Evolutionary conservation across 1,140 invertebrate species (phyloP), one percentile per base, ranked within the genome.

Genomic region (Trichomalopsis sarcophagae): DNA sequence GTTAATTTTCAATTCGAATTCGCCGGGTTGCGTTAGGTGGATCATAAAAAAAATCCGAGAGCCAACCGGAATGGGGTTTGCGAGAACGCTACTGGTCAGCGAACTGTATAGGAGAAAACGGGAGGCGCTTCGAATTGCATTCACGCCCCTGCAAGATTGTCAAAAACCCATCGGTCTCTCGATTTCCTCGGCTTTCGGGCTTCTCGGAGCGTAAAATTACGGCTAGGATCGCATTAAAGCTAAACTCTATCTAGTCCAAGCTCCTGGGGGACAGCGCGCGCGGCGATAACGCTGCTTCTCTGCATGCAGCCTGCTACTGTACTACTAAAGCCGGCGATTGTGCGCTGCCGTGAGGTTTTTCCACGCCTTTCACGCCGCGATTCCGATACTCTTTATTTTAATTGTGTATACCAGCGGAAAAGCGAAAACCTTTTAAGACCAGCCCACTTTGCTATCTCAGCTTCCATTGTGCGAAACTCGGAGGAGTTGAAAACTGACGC

Each of bases 181-280:
- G 87, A 85, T 83, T 87, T 82, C 69, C 84, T 87, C 69, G 73
- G 80, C 84, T 90, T 91, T 88, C 73, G 81, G 86, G 86, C 87
- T 87, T 87, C 85, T 83, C 82, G 82, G 84, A 90, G 88, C 89
- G 89, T 90, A 90, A 91, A 91, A 91, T 91, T 91, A 88, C 88
- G 73, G 76, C 87, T 76, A 87, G 86, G 87, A 90, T 89, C 83
- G 86, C 76, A 88, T 91, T 91, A 90, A 87, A 88, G 84, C 75
- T 83, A 86, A 87, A 86, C 81, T 88, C 76, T 79, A 75, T 81
- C 40, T 44, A 44, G 78, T 71, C 66, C 86, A 0, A 3, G 3
- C 88, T 88, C 86, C 79, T 87, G 89, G 79, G 87, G 82, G 76
- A 30, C 62, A 76, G 74, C 27, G 27, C 27, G 27, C 27, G 27